Evolutionary conservation across 2,888 invertebrate species (phyloP).

Genomic region (Eristalis pertinax): DNA sequence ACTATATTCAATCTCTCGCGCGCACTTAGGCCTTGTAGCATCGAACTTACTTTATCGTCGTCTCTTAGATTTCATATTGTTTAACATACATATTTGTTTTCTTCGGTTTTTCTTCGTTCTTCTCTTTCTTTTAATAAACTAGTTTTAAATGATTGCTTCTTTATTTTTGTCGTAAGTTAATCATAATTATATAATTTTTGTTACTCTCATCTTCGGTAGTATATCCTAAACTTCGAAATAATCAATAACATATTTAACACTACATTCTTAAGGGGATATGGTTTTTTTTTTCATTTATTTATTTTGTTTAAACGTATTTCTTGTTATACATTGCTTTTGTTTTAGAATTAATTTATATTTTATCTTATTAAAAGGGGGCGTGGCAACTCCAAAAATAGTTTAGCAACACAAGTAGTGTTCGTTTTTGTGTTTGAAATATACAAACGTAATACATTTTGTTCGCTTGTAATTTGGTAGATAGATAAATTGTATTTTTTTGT

Average conservation of each 20-base stretch:
- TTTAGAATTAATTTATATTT: constrained; percentile 10
- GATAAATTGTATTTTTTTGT: constrained; percentile 15
- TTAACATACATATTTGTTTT: constrained; percentile 7
- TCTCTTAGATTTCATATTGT: constrained; percentile 1
- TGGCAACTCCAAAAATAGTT: constrained; percentile 47
- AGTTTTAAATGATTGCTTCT: constrained; percentile 73
- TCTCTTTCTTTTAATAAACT: constrained; percentile 49
- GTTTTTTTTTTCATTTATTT: constrained; percentile 45
- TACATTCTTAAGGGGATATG: constrained; percentile 56
- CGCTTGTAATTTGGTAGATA: not conserved
- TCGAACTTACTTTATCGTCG: not conserved
- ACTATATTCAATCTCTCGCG: constrained; percentile 27
- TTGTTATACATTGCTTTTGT: constrained; percentile 32
- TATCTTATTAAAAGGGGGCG: constrained; percentile 30
- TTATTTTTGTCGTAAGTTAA: constrained; percentile 63
- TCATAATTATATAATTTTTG: constrained; percentile 39
- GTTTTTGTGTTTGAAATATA: not conserved
- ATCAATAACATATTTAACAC: constrained; percentile 47
- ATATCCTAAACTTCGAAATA: constrained; percentile 19
- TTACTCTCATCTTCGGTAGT: constrained; percentile 12
- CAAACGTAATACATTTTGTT: constrained; percentile 11
- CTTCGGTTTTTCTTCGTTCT: not conserved
- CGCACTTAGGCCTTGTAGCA: constrained; percentile 22
- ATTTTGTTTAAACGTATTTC: constrained; percentile 10
- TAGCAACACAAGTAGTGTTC: constrained; percentile 26